Conservation (phyloP, 2,113 vertebrate genomes). For the Empidonax alnorum region DNA sequence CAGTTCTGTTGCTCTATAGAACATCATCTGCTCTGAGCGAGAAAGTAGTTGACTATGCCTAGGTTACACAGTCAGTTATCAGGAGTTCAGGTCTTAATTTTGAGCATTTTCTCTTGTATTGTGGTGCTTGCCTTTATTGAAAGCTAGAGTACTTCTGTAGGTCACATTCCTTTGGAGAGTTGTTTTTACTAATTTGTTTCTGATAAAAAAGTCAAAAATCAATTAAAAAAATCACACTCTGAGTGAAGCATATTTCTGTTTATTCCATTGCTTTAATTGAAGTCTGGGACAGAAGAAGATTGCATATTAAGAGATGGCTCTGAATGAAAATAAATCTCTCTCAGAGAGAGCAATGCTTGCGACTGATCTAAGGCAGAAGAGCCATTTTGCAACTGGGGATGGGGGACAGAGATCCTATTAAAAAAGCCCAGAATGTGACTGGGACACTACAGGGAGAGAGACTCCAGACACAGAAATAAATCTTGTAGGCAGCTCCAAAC, state of each 20-base stretch:
- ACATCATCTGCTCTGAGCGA: neutral
- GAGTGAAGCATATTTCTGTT: neutral
- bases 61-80: neutral
- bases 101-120: neutral
- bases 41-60: neutral
- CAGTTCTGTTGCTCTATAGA: neutral
- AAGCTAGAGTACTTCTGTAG: neutral
- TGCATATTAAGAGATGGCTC: neutral
- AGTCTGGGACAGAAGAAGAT: neutral
- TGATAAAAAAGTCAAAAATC: neutral
- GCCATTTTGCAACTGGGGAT: neutral
- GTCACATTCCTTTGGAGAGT: neutral
- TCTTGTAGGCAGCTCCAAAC: neutral
- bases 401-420: neutral
- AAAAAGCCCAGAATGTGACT: neutral
- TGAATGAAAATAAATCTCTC: neutral
- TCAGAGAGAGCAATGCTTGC: neutral
- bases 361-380: neutral
- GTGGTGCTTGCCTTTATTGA: neutral
- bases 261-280: neutral
- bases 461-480: slow-evolving; percentile 1
- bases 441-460: neutral
- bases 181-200: neutral
- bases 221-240: neutral
- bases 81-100: neutral